Base-by-base conservation (phyloP, 2,888 invertebrate genomes). In the Caenorhabditis sp. region DNA sequence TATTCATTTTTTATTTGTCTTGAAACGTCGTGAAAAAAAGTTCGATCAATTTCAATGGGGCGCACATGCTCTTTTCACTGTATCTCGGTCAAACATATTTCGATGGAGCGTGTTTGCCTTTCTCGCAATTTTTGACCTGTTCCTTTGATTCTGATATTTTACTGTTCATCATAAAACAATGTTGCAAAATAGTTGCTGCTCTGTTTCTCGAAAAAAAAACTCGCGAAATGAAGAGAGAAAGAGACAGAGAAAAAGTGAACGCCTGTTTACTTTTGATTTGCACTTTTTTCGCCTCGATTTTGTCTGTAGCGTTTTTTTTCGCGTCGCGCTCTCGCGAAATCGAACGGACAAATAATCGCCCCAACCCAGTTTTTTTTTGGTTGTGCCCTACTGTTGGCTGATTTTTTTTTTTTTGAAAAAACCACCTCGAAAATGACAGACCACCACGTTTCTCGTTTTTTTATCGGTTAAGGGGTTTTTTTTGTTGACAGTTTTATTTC, bases 241-340 rank as follows among this genome's bases (percentile, higher is more conserved):
- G 10, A 10, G 1, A 58, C n/a, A 31, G 2, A n/a, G 17, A 21
- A 17, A n/a, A 31, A 66, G 66, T 54, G 58, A 59, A 54, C 59
- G 66, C 59, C 27, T 23, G 59, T 66, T 57, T 43, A 43, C 43
- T 43, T 43, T 43, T 43, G 43, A 43, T 43, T 43, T 43, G 43
- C 43, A 43, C 43, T 43, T 43, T 43, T 43, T 43, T 43, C 14
- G 10, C 43, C 43, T 17, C 14, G 12, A 17, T 17, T 43, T 43
- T 43, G 6, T 43, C 14, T n/a, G n/a, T n/a, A n/a, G n/a, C n/a
- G n/a, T n/a, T n/a, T n/a, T n/a, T n/a, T n/a, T n/a, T n/a, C n/a
- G n/a, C n/a, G n/a, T n/a, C n/a, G n/a, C n/a, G n/a, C n/a, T 43
- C 43, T 43, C 43, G 43, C 31, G 31, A 31, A 10, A 43, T 43